Conservation (phyloP, 2,888 invertebrate genomes). For the Scaptomyza tumidula region DNA sequence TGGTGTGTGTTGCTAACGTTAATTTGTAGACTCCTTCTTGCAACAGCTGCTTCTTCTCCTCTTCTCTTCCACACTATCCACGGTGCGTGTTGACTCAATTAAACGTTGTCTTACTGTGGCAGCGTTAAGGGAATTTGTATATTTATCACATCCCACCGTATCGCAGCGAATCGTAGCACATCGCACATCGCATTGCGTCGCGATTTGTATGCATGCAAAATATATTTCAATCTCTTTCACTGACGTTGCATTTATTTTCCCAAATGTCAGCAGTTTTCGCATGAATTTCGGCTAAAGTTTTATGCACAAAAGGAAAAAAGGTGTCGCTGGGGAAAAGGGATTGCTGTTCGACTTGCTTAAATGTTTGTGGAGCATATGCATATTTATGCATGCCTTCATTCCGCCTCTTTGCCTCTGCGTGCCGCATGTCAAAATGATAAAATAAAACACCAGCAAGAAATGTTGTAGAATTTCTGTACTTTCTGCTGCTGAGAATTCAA, state of each 20-base stretch:
- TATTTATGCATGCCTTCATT: slow-evolving; percentile 56
- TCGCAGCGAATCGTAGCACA: background rate
- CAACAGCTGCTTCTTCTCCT: slow-evolving; percentile 4
- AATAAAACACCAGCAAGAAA: slow-evolving; percentile 1
- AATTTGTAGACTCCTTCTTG: slow-evolving; percentile 50
- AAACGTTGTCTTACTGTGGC: slow-evolving; percentile 66
- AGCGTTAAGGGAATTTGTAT: slow-evolving; percentile 55
- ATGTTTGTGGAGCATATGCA: slow-evolving; percentile 67
- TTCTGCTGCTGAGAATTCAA: slow-evolving; percentile 32
- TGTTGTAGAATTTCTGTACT: slow-evolving; percentile 17
- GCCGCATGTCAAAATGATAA: slow-evolving; percentile 6
- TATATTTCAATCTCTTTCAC: slow-evolving; percentile 27
- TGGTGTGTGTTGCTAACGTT: slow-evolving; percentile 43
- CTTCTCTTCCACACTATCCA: background rate
- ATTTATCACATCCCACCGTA: slow-evolving; percentile 54
- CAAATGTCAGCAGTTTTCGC: slow-evolving; percentile 73
- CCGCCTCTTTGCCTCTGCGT: background rate
- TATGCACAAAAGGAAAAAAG: slow-evolving; percentile 1
- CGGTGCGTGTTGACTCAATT: slow-evolving; percentile 69
- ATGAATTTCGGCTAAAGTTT: slow-evolving; percentile 61
- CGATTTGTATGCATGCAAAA: slow-evolving; percentile 69
- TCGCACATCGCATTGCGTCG: slow-evolving; percentile 17
- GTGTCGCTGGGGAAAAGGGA: background rate
- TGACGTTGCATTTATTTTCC: slow-evolving; percentile 71
- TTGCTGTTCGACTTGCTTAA: slow-evolving; percentile 55